Base-by-base conservation (phyloP, 1,140 invertebrate genomes). In the Cydia fagiglandana region DNA sequence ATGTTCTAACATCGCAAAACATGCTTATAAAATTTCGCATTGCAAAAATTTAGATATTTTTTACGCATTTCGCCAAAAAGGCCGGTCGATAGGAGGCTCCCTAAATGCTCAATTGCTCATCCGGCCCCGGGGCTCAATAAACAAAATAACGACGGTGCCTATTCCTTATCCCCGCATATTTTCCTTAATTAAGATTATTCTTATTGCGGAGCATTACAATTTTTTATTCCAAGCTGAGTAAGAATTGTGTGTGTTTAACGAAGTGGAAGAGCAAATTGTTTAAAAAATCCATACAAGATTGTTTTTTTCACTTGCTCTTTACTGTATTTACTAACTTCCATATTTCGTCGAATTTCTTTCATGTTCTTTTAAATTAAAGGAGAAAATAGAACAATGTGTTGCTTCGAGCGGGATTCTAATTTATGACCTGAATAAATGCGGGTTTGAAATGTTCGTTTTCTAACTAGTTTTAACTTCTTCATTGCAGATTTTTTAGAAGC, bases 171-270 rank as follows among this genome's bases (percentile, higher is more conserved):
- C 64, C 28, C 28, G 30, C 28, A 50, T 15, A 50, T 15, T 50
- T 2, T 38, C 4, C n/a, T 4, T 68, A 68, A 68, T 68, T 68
- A 68, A 34, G 30, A 68, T 68, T 68, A 68, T n/a, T 68, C 34
- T 68, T 68, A 68, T 68, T 56, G 17, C 53, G n/a, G 53, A 17
- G 7, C 4, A 6, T 4, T n/a, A 17, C 13, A 5, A 56, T 56
- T 56, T 56, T 17, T n/a, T 53, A n/a, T 53, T 56, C 15, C 50
- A n/a, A 56, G 50, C 2, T 20, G 50, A 56, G 0, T 56, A 17
- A 56, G 47, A 56, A 17, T 56, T 56, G n/a, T 7, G 53, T 5
- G 7, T 56, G n/a, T 20, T 56, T 56, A 17, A 56, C 5, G 53
- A 17, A 56, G 6, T 56, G 4, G 7, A 41, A 41, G 38, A 41